Base-by-base conservation (phyloP, 2,888 invertebrate species). In the Choristoneura rosaceana region DNA sequence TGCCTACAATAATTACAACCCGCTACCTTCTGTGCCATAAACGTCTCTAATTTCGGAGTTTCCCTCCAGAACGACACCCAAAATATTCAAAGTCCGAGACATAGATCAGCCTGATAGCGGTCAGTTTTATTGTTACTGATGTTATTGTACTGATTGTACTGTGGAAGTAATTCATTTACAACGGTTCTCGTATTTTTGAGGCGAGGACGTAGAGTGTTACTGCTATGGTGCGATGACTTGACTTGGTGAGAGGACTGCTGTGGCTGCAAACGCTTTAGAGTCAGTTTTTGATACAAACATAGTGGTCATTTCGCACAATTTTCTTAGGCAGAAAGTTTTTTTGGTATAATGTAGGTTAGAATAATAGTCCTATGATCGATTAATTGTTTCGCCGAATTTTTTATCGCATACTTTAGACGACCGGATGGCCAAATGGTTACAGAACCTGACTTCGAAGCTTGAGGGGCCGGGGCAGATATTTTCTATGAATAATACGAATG, bases 11-110 rank as follows among this genome's bases (percentile, higher is more conserved):
- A 38, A 38, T 38, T 38, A 47, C n/a, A 14, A 69, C 38, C 45
- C 81, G 84, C 84, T 76, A 8, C 0, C 41, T 76, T 78, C 70
- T 50, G 50, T 78, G 15, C 41, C 80, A 84, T 85, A 43, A 0
- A 76, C 84, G 78, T 82, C 80, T 17, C 52, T 15, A 92, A 91
- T 92, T 91, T 85, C 81, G 80, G 78, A 89, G 88, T 90, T 90
- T 90, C 90, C 90, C 89, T 90, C 88, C 85, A 88, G 89, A 88
- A 84, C 86, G 86, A 82, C 85, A 87, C 82, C 87, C 89, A 84
- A 90, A 90, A 92, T 90, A 88, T 90, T 89, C 88, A 84, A 87
- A 87, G 84, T 82, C 88, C 89, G 83, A 86, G 82, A 89, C 90
- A 84, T 83, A 91, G 91, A 92, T 92, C 84, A 81, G 34, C 81